Evolutionary conservation across 2,888 invertebrate genomes (phyloP).

Genomic region (Archaeoteleia sp.): DNA sequence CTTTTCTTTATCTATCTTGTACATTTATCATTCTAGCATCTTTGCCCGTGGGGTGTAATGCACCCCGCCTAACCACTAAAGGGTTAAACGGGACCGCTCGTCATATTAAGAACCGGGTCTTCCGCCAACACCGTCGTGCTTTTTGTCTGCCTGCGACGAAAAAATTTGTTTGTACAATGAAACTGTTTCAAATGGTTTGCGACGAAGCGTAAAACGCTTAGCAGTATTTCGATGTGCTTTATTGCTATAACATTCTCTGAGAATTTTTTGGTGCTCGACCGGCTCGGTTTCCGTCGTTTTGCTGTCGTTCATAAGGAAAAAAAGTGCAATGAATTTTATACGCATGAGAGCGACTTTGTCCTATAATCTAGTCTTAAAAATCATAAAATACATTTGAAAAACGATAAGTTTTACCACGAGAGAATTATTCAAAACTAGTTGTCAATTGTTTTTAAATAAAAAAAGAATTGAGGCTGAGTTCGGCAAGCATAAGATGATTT

Average conservation of each 20-base stretch:
- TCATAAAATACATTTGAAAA: no score
- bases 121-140: constrained; percentile 24
- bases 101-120: constrained; percentile 34
- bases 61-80: neutral
- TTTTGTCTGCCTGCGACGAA: constrained; percentile 9
- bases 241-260: neutral
- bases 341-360: constrained; percentile 27
- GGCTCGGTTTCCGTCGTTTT: constrained; percentile 18
- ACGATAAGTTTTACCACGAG: constrained; percentile 35
- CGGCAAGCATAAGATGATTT: no score
- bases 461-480: no score
- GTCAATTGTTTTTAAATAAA: no score
- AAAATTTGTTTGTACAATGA: neutral
- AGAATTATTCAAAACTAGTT: no score
- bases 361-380: constrained; percentile 45
- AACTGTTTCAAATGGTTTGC: neutral
- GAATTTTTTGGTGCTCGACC: constrained; percentile 13
- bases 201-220: constrained; percentile 4
- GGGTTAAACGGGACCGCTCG: constrained; percentile 16
- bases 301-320: constrained; percentile 35
- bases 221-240: neutral
- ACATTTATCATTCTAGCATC: no score
- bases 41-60: no score
- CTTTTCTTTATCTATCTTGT: no score
- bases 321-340: constrained; percentile 48